Conservation (phyloP, 2,113 vertebrate genomes). For the Elephantulus edwardii region DNA sequence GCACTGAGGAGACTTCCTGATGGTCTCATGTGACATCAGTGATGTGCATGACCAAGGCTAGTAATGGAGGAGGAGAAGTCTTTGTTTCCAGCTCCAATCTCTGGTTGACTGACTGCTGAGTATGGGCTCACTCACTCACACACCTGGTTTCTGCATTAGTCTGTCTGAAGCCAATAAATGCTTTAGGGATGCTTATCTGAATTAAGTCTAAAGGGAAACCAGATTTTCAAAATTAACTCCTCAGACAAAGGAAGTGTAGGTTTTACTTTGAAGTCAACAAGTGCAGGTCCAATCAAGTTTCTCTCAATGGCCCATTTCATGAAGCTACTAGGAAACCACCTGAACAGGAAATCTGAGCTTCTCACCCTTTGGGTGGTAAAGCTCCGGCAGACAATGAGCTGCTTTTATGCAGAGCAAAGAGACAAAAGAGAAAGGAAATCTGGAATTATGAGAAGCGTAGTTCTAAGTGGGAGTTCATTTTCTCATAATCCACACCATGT, state of each 20-base stretch:
- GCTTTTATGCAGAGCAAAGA: slow-evolving; percentile 53
- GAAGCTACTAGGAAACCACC: slow-evolving; percentile 27
- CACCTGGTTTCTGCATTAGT: background rate
- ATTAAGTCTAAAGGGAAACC: slow-evolving; percentile 53
- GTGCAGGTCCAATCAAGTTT: slow-evolving; percentile 27
- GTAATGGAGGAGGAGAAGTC: background rate
- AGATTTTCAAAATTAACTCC: slow-evolving; percentile 57
- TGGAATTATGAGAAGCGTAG: slow-evolving; percentile 41
- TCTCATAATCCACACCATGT: slow-evolving; percentile 34
- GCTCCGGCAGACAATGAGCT: slow-evolving; percentile 44
- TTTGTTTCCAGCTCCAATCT: background rate
- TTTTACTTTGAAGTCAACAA: slow-evolving; percentile 64
- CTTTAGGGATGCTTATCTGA: slow-evolving; percentile 38
- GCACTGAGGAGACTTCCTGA: background rate
- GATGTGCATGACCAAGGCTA: background rate
- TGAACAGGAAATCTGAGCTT: slow-evolving; percentile 55
- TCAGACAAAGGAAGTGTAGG: slow-evolving; percentile 57
- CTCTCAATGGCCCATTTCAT: slow-evolving; percentile 3
- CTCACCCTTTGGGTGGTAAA: slow-evolving; percentile 63
- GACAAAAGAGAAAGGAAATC: slow-evolving; percentile 69
- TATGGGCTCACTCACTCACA: background rate
- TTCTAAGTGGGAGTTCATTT: slow-evolving; percentile 73
- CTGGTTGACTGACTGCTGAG: background rate
- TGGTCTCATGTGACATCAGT: background rate
- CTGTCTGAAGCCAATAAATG: slow-evolving; percentile 4